These are phyloP conservation scores for Ormia ochracea DNA, from an alignment of 2,888 invertebrate genomes.

Conservation along the genomic window DNA sequence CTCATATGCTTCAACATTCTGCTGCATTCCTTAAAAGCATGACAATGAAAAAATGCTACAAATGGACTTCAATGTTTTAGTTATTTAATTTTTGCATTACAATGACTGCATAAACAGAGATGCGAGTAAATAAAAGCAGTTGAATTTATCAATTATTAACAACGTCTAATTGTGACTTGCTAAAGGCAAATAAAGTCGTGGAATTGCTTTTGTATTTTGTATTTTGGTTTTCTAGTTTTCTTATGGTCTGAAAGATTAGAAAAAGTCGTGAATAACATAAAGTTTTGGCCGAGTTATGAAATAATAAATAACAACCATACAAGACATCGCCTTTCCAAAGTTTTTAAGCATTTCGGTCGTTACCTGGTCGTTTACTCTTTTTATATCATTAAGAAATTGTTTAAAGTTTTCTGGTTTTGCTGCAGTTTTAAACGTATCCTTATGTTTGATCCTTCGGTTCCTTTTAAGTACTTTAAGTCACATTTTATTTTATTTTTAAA, in stretches of 20 bases:
- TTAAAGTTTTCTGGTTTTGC: too few relatives aligned
- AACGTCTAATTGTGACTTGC: neutral
- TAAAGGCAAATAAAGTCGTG: constrained; percentile 24
- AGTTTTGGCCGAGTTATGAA: neutral
- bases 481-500: too few relatives aligned
- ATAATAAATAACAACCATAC: too few relatives aligned
- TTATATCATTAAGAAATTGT: too few relatives aligned
- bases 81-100: constrained; percentile 5
- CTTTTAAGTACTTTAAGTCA: too few relatives aligned
- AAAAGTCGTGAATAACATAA: neutral
- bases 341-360: too few relatives aligned
- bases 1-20: neutral
- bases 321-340: too few relatives aligned
- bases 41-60: constrained; percentile 7
- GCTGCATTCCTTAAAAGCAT: constrained; percentile 1
- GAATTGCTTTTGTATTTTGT: constrained; percentile 28
- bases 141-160: neutral
- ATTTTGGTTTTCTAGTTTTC: neutral
- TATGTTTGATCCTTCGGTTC: too few relatives aligned
- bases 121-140: neutral
- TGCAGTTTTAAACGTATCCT: too few relatives aligned
- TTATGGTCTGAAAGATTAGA: neutral
- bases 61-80: constrained; percentile 27
- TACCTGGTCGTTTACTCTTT: too few relatives aligned
- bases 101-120: constrained; percentile 24